phyloP scores from a whole-genome alignment of 1,140 invertebrate genomes.

The Hyles vespertilio region DNA sequence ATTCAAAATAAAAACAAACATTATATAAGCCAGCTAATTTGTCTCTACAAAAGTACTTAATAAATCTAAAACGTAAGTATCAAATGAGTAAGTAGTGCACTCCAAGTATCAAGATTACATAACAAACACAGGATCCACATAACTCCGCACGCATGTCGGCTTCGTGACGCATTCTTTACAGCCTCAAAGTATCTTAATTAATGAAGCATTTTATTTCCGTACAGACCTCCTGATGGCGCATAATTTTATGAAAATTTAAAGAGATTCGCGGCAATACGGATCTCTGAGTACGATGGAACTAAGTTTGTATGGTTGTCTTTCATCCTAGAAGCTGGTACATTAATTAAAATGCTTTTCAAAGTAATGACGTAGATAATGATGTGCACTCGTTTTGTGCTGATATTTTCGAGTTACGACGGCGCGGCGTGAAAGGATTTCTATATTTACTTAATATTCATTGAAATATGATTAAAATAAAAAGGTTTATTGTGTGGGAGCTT shows the following conservation, averaged over 20 bases:
- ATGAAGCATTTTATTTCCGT: conserved; percentile 18
- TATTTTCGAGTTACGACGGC: no score
- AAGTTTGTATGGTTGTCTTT: conserved; percentile 5
- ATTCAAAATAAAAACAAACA: no score
- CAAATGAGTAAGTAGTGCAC: no score
- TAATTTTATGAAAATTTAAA: conserved; percentile 18
- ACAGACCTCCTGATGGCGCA: conserved; percentile 8
- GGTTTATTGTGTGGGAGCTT: no score
- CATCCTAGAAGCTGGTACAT: conserved; percentile 6
- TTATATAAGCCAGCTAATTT: no score
- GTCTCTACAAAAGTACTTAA: no score
- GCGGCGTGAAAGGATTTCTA: no score
- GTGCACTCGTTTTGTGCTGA: conserved; percentile 3
- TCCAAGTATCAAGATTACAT: no score
- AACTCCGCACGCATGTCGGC: not conserved
- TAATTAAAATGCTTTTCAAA: conserved; percentile 14
- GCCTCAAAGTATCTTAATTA: conserved; percentile 31
- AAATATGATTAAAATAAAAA: no score
- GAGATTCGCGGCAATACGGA: conserved; percentile 5
- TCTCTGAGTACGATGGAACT: not conserved
- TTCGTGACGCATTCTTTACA: conserved; percentile 13
- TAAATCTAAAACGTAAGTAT: no score
- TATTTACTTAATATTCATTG: no score
- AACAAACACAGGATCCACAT: not conserved
- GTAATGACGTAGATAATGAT: conserved; percentile 13